Evolutionary conservation across 2,888 invertebrate species (phyloP).

Genomic region (Theodoxus fluviatilis): DNA sequence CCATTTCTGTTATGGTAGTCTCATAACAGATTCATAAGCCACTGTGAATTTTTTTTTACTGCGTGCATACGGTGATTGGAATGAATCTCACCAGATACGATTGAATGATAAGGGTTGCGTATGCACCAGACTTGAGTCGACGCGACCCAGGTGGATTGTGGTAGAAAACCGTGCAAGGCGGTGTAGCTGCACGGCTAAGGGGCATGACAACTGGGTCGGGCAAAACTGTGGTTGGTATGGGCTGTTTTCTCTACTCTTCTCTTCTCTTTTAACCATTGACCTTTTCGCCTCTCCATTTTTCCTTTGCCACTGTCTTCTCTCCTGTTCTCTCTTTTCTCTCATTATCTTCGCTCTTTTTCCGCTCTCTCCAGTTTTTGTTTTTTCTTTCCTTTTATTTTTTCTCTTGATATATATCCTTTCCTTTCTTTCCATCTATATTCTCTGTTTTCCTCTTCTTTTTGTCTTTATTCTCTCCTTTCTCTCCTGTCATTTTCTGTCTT

Average conservation of each 20-base stretch:
- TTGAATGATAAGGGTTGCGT: too few relatives aligned
- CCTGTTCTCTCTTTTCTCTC: conserved; percentile 10
- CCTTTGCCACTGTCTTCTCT: not conserved
- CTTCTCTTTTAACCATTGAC: not conserved
- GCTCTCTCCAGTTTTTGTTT: conserved; percentile 6
- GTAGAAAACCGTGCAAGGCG: too few relatives aligned
- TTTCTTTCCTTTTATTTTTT: conserved; percentile 13
- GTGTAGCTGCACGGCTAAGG: too few relatives aligned
- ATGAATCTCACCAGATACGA: too few relatives aligned
- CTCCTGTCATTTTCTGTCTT: not conserved
- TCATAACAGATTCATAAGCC: too few relatives aligned
- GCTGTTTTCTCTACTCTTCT: conserved; percentile 9
- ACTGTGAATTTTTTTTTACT: too few relatives aligned
- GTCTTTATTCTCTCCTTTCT: not conserved
- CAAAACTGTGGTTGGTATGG: too few relatives aligned
- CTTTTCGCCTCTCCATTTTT: not conserved
- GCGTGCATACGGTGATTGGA: too few relatives aligned
- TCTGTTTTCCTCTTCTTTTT: not conserved
- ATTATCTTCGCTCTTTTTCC: conserved; percentile 5
- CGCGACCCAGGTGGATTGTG: too few relatives aligned
- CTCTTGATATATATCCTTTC: not conserved
- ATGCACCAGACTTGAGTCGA: too few relatives aligned
- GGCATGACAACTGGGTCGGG: too few relatives aligned
- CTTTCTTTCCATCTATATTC: not conserved
- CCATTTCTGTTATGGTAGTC: too few relatives aligned